Conservation (phyloP, 2,113 vertebrate genomes). For the Rattus rattus region DNA sequence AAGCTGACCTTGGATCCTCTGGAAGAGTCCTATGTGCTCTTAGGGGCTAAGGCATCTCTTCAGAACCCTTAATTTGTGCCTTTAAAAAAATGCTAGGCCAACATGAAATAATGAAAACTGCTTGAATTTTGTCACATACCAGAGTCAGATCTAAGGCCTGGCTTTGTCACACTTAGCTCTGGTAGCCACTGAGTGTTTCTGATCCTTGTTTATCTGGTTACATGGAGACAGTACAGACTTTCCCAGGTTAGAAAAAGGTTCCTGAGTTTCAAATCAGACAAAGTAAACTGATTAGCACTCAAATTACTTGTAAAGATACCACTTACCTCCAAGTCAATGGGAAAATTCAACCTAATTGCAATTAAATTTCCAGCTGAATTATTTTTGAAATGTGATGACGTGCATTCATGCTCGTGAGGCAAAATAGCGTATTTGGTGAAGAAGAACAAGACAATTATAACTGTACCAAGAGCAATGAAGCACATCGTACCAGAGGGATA, state of each 20-base stretch:
- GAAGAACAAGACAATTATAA: neutral
- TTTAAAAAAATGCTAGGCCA: neutral
- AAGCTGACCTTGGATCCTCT: neutral
- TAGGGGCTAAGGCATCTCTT: neutral
- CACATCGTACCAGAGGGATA: neutral
- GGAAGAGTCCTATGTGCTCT: neutral
- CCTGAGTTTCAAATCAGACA: neutral
- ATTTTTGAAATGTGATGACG: slow-evolving; percentile 40
- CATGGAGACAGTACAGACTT: neutral
- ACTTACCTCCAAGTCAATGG: neutral
- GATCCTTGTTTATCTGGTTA: neutral
- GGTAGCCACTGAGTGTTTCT: neutral
- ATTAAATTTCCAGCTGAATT: slow-evolving; percentile 11
- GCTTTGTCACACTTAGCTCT: neutral
- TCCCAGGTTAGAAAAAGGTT: neutral
- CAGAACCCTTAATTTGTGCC: neutral
- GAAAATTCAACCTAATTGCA: neutral
- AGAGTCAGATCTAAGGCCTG: neutral
- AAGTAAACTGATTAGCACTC: neutral
- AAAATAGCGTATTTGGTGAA: neutral
- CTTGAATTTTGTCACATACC: neutral
- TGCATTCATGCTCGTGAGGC: slow-evolving; percentile 24
- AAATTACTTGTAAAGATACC: slow-evolving; percentile 28
- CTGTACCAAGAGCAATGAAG: neutral
- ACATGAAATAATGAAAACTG: neutral